Evolutionary conservation across 2,888 invertebrate species (phyloP).

Genomic region (Caprella mutica): DNA sequence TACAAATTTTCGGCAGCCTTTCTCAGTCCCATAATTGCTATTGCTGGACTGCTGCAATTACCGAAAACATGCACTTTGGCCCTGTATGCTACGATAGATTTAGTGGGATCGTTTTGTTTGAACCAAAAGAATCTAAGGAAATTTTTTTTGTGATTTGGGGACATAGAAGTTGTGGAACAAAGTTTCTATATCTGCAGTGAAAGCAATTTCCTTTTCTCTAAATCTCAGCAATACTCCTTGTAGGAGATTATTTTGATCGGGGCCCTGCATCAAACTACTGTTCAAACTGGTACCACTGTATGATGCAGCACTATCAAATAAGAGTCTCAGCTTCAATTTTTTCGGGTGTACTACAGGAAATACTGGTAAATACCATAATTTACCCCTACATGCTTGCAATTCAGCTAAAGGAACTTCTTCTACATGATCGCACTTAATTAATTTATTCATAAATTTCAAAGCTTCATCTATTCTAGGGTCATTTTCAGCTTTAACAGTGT

Average conservation of each 20-base stretch:
- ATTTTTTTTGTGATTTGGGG: neutral
- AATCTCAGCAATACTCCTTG: neutral
- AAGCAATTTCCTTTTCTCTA: neutral
- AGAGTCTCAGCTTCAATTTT: neutral
- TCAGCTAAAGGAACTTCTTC: neutral
- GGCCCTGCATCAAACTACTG: neutral
- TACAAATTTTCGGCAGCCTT: neutral
- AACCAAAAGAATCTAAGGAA: neutral
- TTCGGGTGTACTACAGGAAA: conserved; percentile 1
- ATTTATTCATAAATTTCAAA: no score
- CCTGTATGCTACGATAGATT: neutral
- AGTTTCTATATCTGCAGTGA: neutral
- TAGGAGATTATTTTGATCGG: conserved; percentile 2
- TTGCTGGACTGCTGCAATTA: neutral
- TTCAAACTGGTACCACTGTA: neutral
- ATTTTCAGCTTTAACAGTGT: no score
- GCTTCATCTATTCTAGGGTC: no score
- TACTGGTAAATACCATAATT: neutral
- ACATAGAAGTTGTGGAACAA: neutral
- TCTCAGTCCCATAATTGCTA: neutral
- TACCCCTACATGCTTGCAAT: neutral
- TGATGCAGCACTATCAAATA: neutral
- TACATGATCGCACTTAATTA: neutral
- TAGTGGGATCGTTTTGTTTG: neutral
- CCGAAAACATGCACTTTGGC: neutral